A percentile compares a stretch with the other conserved stretches of the same genome.
Conservation (phyloP, 2,113 vertebrate species). For the Ceyx margarethae region DNA sequence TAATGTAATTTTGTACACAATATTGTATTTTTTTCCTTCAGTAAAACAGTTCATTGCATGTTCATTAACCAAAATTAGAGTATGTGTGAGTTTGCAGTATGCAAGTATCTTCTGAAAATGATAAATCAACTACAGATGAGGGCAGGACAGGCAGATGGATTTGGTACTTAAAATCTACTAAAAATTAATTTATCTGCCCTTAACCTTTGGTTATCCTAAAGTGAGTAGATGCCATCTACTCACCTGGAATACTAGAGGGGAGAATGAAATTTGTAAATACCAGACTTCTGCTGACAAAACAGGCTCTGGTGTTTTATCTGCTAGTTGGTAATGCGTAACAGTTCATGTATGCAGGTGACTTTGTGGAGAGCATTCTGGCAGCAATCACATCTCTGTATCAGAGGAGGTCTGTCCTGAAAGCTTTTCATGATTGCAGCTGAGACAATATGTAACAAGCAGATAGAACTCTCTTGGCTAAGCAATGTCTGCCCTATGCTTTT, state of each 20-base stretch:
- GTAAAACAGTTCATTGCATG: neutral
- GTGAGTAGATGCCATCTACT: neutral
- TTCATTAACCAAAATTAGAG: neutral
- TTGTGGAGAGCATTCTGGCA: neutral
- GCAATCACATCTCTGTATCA: neutral
- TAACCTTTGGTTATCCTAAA: neutral
- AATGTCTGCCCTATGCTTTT: neutral
- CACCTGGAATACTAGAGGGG: neutral
- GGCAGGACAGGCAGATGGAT: neutral
- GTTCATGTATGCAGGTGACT: neutral
- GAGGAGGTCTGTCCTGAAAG: neutral
- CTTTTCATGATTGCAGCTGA: neutral
- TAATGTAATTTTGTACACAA: neutral
- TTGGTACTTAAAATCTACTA: neutral
- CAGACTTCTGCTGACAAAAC: neutral
- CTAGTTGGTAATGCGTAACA: neutral
- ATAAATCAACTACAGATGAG: neutral
- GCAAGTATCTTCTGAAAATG: neutral
- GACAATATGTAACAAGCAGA: neutral
- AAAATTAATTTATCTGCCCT: neutral
- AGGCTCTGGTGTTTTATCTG: neutral
- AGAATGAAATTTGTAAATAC: neutral
- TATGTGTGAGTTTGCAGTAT: neutral
- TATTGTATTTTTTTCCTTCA: neutral
- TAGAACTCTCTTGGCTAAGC: neutral